Evolutionary conservation across 2,113 vertebrate species (phyloP).

Genomic region (Pan paniscus): DNA sequence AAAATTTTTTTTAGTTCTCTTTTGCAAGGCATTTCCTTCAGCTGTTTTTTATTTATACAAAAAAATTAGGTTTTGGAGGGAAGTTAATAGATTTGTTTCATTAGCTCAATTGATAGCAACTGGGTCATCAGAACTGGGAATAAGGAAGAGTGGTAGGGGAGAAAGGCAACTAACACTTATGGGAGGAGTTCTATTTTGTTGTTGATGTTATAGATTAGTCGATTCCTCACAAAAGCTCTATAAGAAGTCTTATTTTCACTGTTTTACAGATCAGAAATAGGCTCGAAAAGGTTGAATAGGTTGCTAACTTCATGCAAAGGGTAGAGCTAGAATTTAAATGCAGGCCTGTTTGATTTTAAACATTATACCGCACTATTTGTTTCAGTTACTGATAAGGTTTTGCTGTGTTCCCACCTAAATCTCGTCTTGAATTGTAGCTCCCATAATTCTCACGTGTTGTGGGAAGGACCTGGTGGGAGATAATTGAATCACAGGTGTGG

Average conservation of each 20-base stretch:
- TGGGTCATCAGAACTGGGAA: neutral
- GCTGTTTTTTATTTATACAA: neutral
- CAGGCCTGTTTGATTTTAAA: neutral
- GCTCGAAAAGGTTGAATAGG: neutral
- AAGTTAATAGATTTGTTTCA: slow-evolving; percentile 1
- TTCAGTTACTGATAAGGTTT: too few species aligned
- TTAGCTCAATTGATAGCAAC: neutral
- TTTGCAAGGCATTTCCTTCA: neutral
- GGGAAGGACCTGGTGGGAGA: too few species aligned
- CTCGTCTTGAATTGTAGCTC: too few species aligned
- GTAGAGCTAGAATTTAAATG: neutral
- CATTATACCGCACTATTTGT: neutral
- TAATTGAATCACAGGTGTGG: too few species aligned
- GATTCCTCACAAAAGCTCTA: neutral
- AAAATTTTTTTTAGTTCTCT: neutral
- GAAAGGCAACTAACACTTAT: neutral
- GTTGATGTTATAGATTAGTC: neutral
- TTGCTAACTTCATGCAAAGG: neutral
- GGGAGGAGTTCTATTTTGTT: neutral
- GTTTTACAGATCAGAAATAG: neutral
- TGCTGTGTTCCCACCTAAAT: too few species aligned
- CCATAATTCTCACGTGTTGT: too few species aligned
- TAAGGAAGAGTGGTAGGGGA: neutral
- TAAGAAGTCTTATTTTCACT: neutral
- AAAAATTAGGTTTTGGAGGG: slow-evolving; percentile 37